Percentiles rank a stretch among this genome's conserved stretches.
phyloP scores from a whole-genome alignment of 2,113 vertebrate genomes.

The Laterallus jamaicensis region DNA sequence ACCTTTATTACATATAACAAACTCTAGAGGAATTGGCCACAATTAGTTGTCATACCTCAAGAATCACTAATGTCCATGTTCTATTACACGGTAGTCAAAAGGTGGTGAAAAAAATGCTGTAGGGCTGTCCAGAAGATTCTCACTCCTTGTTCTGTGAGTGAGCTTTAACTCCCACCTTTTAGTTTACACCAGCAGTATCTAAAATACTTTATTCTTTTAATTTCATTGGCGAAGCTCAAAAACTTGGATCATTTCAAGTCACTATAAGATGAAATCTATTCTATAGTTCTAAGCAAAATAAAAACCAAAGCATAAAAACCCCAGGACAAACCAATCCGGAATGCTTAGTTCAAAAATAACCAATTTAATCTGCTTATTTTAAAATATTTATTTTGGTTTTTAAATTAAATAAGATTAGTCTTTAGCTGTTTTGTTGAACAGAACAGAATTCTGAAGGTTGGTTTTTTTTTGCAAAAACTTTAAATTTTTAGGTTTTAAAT shows the following conservation, averaged over 20 bases:
- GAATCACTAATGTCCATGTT: background rate
- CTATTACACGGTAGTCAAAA: background rate
- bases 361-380: background rate
- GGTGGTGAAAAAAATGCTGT: background rate
- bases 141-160: background rate
- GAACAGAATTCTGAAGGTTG: background rate
- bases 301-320: background rate
- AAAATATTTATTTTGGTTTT: background rate
- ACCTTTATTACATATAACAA: fast-evolving
- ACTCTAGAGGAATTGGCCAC: background rate
- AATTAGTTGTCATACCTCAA: background rate
- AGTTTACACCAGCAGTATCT: background rate
- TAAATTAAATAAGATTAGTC: background rate
- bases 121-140: background rate
- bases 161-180: background rate
- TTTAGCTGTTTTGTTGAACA: background rate
- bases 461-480: background rate
- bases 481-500: background rate
- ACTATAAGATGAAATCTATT: background rate
- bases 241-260: background rate
- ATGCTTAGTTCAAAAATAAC: background rate
- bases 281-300: background rate
- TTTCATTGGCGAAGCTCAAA: background rate
- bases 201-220: background rate
- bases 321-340: background rate